Evolutionary conservation across 2,113 vertebrate species (phyloP), one percentile per base, ranked within the genome.

Genomic region (Brachypodius melanocephalos): DNA sequence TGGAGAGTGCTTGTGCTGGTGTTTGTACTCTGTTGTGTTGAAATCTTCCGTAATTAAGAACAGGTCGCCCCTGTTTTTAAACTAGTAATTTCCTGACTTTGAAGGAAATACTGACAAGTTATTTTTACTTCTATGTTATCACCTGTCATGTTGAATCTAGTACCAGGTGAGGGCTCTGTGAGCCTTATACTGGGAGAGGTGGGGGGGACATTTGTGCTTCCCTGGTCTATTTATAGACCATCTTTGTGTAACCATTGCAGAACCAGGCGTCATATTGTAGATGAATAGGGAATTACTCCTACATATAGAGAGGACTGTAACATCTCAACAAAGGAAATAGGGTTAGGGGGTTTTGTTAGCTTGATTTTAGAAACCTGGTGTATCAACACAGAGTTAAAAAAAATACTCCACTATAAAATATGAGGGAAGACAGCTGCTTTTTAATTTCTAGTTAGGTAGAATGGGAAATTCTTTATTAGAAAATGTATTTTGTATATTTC

Each of bases 81-180:
- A 34, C 18, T 57, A 77, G 48, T 36, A 57, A 58, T 82, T 93
- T 52, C 72, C 67, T 94, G 91, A 46, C 52, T 95, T 92, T 45
- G 77, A 82, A 79, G 67, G 36, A 57, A 95, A 89, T 84, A 91
- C 61, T 87, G 90, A 58, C 88, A 90, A 80, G 79, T 88, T 95
- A 89, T 94, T 95, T 96, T 89, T 95, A 46, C 26, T 54, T 85
- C 43, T 63, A 0, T 73, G 59, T 94, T 95, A 67, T 80, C 90
- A 94, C 79, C 88, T 96, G 94, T 96, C 91, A 84, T 62, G 52
- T 88, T 85, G 92, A 91, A 96, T 96, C 78, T 90, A 55, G 68
- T 71, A 63, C 68, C 75, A 90, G 96, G 91, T 96, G 85, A 97
- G 82, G 85, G 75, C 78, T 96, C 72, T 74, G 36, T 94, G 78